Percentiles rank a stretch among this genome's conserved stretches.
Conservation (phyloP, 2,888 invertebrate species). For the Ochropleura leucogaster region DNA sequence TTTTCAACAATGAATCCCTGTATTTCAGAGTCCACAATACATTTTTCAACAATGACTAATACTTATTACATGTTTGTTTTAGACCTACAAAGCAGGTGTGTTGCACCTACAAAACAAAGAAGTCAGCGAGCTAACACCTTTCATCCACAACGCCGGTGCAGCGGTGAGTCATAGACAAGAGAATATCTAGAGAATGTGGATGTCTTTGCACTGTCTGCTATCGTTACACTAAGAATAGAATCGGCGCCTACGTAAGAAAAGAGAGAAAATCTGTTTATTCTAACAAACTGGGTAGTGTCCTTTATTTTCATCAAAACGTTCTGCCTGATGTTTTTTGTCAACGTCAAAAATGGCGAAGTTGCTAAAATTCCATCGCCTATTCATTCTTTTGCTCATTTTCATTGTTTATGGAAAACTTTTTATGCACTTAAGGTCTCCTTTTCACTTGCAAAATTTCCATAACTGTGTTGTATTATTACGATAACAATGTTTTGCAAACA, state of each 20-base stretch:
- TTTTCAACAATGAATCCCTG: neutral
- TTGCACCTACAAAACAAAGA: constrained; percentile 52
- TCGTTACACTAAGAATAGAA: constrained; percentile 11
- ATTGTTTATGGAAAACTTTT: neutral
- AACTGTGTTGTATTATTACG: constrained; percentile 29
- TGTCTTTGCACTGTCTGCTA: constrained; percentile 22
- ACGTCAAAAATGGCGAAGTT: neutral
- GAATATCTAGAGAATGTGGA: constrained; percentile 17
- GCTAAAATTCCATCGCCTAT: no score
- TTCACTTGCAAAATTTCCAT: neutral
- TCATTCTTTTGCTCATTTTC: neutral
- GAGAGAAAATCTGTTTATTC: neutral
- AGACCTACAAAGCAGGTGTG: constrained; percentile 78
- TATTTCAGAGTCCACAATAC: neutral
- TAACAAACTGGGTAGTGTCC: no score
- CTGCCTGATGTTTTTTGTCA: neutral
- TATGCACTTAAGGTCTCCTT: neutral
- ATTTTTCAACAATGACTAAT: neutral
- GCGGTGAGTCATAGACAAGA: constrained; percentile 68
- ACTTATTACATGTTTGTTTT: constrained; percentile 67
- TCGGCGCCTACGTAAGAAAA: neutral
- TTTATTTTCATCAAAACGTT: neutral
- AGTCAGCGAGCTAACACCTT: constrained; percentile 59
- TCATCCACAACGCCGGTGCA: constrained; percentile 73
- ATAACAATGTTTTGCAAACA: constrained; percentile 45